Evolutionary conservation across 2,113 vertebrate genomes (phyloP).

Genomic region (Chrysochloris asiatica): DNA sequence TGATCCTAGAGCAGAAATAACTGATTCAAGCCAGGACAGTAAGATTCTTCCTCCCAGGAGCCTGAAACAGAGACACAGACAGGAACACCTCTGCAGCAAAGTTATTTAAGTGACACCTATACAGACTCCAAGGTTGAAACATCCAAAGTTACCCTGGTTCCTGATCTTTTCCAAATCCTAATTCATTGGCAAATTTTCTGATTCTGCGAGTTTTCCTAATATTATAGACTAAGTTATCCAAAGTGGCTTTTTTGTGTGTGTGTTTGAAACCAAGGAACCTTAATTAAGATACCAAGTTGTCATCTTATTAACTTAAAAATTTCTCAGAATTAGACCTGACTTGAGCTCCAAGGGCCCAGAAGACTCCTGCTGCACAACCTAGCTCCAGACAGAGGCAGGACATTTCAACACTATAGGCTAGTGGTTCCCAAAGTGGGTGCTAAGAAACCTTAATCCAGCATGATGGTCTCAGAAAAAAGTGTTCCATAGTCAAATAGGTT

Average conservation of each 20-base stretch:
- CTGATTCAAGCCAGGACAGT: neutral
- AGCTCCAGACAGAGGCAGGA: neutral
- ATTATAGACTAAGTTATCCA: slow-evolving; percentile 19
- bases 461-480: neutral
- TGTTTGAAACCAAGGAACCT: slow-evolving; percentile 25
- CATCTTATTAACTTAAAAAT: slow-evolving; percentile 48
- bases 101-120: neutral
- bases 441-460: neutral
- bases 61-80: neutral
- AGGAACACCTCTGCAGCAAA: neutral
- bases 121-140: neutral
- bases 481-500: neutral
- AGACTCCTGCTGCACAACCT: neutral
- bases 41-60: neutral
- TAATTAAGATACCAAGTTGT: slow-evolving; percentile 40
- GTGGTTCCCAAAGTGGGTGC: neutral
- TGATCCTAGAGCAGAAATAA: neutral
- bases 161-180: slow-evolving; percentile 28
- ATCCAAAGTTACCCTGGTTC: neutral
- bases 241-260: neutral
- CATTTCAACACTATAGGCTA: neutral
- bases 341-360: neutral
- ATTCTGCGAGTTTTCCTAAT: slow-evolving; percentile 3
- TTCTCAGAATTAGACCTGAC: slow-evolving; percentile 44
- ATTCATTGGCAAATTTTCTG: neutral